Percentiles rank a stretch among this genome's conserved stretches.
Conservation (phyloP, 2,113 vertebrate species). For the Pteronura brasiliensis region DNA sequence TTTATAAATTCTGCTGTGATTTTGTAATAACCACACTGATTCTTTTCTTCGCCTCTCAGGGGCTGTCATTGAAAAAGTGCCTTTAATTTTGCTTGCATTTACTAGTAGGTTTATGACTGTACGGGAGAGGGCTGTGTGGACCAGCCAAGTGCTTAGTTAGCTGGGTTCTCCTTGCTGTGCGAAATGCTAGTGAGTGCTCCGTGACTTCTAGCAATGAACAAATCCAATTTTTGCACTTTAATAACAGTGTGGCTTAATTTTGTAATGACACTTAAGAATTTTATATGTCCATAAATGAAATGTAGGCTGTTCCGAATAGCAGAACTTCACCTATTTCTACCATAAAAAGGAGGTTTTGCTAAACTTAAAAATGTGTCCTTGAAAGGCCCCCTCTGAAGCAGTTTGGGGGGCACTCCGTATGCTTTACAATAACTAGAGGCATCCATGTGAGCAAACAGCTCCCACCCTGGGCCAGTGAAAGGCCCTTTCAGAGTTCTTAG, state of each 20-base stretch:
- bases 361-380: background rate
- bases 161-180: background rate
- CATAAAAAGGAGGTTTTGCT: background rate
- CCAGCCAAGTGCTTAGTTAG: background rate
- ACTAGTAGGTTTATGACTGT: background rate
- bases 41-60: constrained; percentile 29
- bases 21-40: constrained; percentile 38
- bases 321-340: background rate
- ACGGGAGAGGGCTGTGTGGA: background rate
- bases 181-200: background rate
- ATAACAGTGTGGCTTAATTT: background rate
- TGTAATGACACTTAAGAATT: background rate
- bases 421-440: background rate
- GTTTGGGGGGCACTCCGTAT: background rate
- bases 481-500: background rate
- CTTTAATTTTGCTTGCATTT: constrained; percentile 28
- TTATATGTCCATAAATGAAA: background rate
- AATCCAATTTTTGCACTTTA: background rate
- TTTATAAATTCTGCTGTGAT: background rate
- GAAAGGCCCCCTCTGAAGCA: background rate
- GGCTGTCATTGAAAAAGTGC: constrained; percentile 32
- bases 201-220: background rate
- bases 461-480: accelerated
- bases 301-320: background rate
- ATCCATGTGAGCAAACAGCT: accelerated